Conservation (phyloP, 2,888 invertebrate genomes). For the Cantharis flavilabris region DNA sequence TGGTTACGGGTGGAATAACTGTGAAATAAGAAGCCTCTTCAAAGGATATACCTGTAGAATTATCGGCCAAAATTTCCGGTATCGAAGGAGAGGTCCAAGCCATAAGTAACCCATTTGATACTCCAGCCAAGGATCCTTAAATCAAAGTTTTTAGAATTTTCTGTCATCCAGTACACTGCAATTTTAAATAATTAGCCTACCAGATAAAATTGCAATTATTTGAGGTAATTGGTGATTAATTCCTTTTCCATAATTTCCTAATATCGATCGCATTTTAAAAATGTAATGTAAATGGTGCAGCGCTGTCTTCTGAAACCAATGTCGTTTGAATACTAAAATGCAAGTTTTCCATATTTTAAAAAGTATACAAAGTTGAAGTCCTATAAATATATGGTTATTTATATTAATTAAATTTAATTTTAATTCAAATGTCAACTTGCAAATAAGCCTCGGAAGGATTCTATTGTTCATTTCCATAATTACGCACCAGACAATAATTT, state of each 20-base stretch:
- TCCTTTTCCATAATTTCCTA: not conserved
- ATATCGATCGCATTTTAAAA: not conserved
- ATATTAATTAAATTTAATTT: not conserved
- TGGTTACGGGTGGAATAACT: slow-evolving; percentile 33
- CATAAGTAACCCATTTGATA: slow-evolving; percentile 4
- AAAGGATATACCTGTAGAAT: slow-evolving; percentile 21
- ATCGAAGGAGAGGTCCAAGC: slow-evolving; percentile 17
- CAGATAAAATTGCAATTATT: slow-evolving; percentile 7
- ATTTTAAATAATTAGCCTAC: not conserved
- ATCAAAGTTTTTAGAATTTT: not conserved
- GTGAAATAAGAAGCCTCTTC: slow-evolving; percentile 37
- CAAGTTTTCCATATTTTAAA: not conserved
- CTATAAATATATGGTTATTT: not conserved
- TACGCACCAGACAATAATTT: not conserved
- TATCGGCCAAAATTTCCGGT: slow-evolving; percentile 3
- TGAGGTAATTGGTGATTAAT: slow-evolving; percentile 7
- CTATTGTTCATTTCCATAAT: not conserved
- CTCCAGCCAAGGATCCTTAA: slow-evolving; percentile 1
- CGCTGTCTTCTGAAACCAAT: not conserved
- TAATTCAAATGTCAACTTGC: not conserved
- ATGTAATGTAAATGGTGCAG: not conserved
- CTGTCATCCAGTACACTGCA: too few species aligned
- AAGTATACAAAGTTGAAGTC: not conserved
- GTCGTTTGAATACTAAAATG: not conserved
- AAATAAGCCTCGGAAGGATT: not conserved